Evolutionary conservation across 1,140 invertebrate species (phyloP).

Genomic region (Monomorium pharaonis): DNA sequence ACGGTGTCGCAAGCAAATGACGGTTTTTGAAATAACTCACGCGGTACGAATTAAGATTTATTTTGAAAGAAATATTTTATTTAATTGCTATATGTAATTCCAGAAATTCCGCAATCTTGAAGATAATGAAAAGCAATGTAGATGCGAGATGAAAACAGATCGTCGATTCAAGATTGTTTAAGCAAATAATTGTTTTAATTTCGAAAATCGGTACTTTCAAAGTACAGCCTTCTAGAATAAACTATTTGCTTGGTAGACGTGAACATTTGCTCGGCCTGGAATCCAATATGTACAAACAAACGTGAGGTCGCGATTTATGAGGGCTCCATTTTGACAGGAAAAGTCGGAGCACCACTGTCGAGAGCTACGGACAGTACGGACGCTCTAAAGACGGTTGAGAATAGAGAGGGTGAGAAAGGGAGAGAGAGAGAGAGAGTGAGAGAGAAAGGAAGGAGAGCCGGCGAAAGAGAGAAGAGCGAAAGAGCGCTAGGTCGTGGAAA

Average conservation of each 20-base stretch:
- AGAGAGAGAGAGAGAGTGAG: not conserved
- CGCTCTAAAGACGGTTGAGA: slow-evolving; percentile 1
- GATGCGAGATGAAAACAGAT: not conserved
- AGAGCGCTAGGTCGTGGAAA: too few relatives aligned
- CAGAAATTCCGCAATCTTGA: not conserved
- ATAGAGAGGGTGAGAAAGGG: not conserved
- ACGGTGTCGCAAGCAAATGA: not conserved
- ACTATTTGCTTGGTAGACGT: too few relatives aligned
- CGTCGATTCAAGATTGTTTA: not conserved
- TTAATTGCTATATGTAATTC: not conserved
- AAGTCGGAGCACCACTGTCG: slow-evolving; percentile 29
- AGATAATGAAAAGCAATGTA: not conserved
- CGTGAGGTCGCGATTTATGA: not conserved
- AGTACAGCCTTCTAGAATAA: not conserved
- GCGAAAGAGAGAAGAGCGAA: not conserved
- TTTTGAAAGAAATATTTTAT: not conserved
- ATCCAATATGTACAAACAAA: not conserved
- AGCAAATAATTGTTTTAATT: slow-evolving; percentile 15
- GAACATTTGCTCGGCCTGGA: not conserved
- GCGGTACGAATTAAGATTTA: not conserved
- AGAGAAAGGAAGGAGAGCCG: too few relatives aligned
- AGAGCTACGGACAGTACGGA: slow-evolving; percentile 3
- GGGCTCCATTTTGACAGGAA: not conserved
- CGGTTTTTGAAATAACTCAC: not conserved
- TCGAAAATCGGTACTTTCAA: not conserved